A percentile compares a stretch with the other conserved stretches of the same genome.
Evolutionary conservation across 2,888 invertebrate species (phyloP).

Genomic region (Synanthedon andrenaeformis): DNA sequence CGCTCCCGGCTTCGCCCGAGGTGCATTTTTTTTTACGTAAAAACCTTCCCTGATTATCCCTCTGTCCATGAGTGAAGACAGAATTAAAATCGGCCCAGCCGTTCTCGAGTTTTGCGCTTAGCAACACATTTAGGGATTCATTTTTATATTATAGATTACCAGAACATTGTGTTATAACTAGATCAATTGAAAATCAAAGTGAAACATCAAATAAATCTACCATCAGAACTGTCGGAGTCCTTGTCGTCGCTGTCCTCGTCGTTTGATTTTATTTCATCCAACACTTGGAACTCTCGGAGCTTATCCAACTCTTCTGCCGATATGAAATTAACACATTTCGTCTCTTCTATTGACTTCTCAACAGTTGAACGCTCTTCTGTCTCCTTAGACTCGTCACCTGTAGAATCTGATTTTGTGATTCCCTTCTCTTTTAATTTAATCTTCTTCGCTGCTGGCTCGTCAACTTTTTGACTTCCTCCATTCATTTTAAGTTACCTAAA

Average conservation of each 20-base stretch:
- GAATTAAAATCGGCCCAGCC: too few species aligned
- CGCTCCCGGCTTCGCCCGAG: too few species aligned
- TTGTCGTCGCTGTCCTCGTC: constrained; percentile 55
- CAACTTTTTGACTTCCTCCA: constrained; percentile 1
- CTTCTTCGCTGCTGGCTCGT: constrained; percentile 28
- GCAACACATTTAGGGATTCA: too few species aligned
- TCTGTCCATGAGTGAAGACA: too few species aligned
- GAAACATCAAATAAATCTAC: constrained; percentile 12
- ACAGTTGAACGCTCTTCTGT: constrained; percentile 7
- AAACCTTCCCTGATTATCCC: too few species aligned
- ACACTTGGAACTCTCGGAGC: constrained; percentile 49
- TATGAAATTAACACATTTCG: constrained; percentile 32
- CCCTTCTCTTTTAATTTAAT: background rate
- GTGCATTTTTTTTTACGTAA: too few species aligned
- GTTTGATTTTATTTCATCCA: constrained; percentile 57
- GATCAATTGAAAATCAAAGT: too few species aligned
- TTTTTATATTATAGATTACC: too few species aligned
- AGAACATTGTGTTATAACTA: too few species aligned
- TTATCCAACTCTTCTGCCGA: constrained; percentile 39
- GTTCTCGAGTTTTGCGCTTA: too few species aligned
- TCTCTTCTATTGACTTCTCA: constrained; percentile 8
- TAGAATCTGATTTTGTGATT: background rate
- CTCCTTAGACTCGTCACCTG: background rate
- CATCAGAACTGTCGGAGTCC: constrained; percentile 44
- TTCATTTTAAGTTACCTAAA: constrained; percentile 19